phyloP scores from a whole-genome alignment of 2,113 vertebrate genomes.

The Colistium nudipinnis region DNA sequence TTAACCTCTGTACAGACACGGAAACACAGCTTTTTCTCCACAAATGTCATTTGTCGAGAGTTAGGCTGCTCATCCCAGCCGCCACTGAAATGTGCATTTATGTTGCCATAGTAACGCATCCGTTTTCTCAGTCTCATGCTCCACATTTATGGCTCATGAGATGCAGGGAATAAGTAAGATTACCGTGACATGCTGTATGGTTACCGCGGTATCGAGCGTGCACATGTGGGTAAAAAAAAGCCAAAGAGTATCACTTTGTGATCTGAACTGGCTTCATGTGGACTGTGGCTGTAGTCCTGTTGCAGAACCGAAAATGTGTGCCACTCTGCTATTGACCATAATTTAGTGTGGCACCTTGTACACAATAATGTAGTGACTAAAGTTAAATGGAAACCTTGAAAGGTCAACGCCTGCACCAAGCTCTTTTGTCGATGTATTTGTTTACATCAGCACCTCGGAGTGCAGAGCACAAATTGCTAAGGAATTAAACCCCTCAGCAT shows the following conservation, averaged over 20 bases:
- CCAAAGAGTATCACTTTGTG: neutral
- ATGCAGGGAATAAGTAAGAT: slow-evolving; percentile 29
- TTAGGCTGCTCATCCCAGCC: slow-evolving; percentile 22
- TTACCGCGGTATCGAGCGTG: slow-evolving; percentile 5
- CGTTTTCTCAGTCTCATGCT: slow-evolving; percentile 29
- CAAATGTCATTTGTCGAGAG: slow-evolving; percentile 2
- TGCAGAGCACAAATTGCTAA: too few species aligned
- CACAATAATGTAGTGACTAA: slow-evolving; percentile 45
- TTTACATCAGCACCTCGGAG: slow-evolving; percentile 37
- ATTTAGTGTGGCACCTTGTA: slow-evolving; percentile 26
- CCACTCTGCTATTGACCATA: slow-evolving; percentile 5
- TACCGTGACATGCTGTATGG: slow-evolving; percentile 11
- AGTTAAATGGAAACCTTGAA: slow-evolving; percentile 43
- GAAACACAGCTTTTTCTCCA: neutral
- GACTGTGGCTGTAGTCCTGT: neutral
- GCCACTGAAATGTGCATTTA: slow-evolving; percentile 39
- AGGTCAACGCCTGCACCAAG: slow-evolving; percentile 26
- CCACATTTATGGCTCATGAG: slow-evolving; percentile 26
- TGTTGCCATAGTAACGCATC: slow-evolving; percentile 68
- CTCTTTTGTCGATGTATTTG: slow-evolving; percentile 31
- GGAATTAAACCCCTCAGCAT: too few species aligned
- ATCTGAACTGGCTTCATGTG: neutral
- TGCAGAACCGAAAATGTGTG: too few species aligned
- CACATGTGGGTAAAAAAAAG: neutral
- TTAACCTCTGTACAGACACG: too few species aligned